Evolutionary conservation across 2,888 invertebrate species (phyloP), one percentile per base, ranked within the genome.

Genomic region (Phytoseiulus persimilis): DNA sequence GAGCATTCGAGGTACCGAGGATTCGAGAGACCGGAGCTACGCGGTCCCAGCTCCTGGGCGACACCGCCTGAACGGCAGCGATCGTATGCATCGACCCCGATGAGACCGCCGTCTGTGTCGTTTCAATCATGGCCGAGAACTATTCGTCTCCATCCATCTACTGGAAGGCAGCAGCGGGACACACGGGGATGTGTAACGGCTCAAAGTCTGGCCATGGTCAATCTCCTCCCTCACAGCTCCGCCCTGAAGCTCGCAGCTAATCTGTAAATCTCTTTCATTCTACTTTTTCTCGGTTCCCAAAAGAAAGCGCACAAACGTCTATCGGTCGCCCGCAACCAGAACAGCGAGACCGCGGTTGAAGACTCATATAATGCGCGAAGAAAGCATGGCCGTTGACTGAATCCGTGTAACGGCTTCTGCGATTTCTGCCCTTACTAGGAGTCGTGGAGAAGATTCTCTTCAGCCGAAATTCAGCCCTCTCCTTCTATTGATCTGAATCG

Each of bases 221-320:
- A 65, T 65, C 65, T 65, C 65, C 65, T 65, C 65, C 65, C 65
- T 65, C 65, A 65, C 65, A 65, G 18, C 65, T 65, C 65, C 65
- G 65, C 65, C 65, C 65, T 65, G 65, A 65, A 65, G 65, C 65
- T 65, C 65, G 65, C 65, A 65, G 65, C 65, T 65, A 65, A 65
- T 65, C 65, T 65, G 65, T 65, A 65, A 65, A 65, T 39, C 65
- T 65, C 18, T 28, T 65, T 65, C 18, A 2, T 65, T 65, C 5
- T 65, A 2, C 65, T 65, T 65, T 18, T 65, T 65, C 18, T 65
- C 18, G 9, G 65, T 18, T 14, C 18, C 28, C 18, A 65, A 65
- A 28, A 18, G 18, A 28, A 65, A 65, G 18, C 5, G 18, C 65
- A 65, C 65, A 23, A 65, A 65, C 18, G 23, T 65, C 65, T 28